Conservation (phyloP, 2,888 invertebrate species). For the Epinotia nisella region DNA sequence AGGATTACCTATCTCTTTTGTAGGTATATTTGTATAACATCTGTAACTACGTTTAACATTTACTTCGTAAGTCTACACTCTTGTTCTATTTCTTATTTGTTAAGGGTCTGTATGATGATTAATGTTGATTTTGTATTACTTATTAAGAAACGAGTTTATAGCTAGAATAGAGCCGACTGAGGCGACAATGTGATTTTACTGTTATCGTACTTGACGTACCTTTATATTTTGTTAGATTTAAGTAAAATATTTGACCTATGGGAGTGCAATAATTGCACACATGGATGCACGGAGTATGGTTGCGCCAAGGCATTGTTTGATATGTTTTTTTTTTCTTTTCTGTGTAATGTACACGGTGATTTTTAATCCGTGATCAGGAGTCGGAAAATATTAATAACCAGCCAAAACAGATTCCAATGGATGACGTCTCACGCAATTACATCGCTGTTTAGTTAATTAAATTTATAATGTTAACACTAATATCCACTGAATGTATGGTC, state of each 20-base stretch:
- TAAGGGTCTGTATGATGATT: too few relatives aligned
- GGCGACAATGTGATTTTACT: slow-evolving; percentile 15
- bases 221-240: slow-evolving; percentile 8
- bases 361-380: too few relatives aligned
- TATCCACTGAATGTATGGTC: too few relatives aligned
- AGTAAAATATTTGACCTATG: not conserved
- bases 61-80: not conserved
- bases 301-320: not conserved
- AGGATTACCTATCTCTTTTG: too few relatives aligned
- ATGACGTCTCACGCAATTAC: too few relatives aligned
- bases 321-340: not conserved
- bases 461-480: too few relatives aligned
- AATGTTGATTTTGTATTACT: not conserved
- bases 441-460: too few relatives aligned
- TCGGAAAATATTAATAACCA: too few relatives aligned
- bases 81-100: too few relatives aligned
- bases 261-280: not conserved
- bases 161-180: not conserved
- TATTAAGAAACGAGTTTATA: not conserved
- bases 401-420: too few relatives aligned
- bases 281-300: not conserved
- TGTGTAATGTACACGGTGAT: too few relatives aligned
- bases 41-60: not conserved
- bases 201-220: slow-evolving; percentile 9
- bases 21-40: not conserved